Evolutionary conservation across 2,888 invertebrate species (phyloP).

Genomic region (Lobophora halterata): DNA sequence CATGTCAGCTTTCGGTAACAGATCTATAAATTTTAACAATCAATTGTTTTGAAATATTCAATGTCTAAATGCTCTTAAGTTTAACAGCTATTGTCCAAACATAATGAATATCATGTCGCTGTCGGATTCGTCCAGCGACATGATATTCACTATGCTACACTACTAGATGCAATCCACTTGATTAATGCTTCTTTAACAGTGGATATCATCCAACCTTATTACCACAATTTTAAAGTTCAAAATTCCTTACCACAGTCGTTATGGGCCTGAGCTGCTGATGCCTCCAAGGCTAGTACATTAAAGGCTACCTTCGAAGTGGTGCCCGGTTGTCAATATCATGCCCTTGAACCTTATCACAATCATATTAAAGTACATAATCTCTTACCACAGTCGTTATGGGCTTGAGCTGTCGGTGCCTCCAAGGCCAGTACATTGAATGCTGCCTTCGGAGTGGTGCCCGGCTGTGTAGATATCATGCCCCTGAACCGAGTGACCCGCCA

Average conservation of each 20-base stretch:
- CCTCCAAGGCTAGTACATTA: constrained; percentile 92
- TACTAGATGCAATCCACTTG: too few relatives aligned
- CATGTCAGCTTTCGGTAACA: too few relatives aligned
- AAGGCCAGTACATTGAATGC: constrained; percentile 97
- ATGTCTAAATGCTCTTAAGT: too few relatives aligned
- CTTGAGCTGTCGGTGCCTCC: constrained; percentile 80
- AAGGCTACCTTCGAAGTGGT: constrained; percentile 98
- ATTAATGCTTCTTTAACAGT: too few relatives aligned
- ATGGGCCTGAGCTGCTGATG: constrained; percentile 80
- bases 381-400: constrained; percentile 85
- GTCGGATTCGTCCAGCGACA: too few relatives aligned
- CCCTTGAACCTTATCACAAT: neutral
- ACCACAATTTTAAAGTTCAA: too few relatives aligned
- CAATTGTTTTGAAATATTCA: too few relatives aligned
- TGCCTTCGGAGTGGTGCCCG: constrained; percentile 97
- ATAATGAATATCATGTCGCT: neutral
- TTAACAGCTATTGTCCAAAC: too few relatives aligned
- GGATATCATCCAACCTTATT: too few relatives aligned
- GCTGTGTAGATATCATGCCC: constrained; percentile 99
- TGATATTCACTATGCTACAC: too few relatives aligned
- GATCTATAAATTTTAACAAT: too few relatives aligned
- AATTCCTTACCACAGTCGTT: constrained; percentile 86
- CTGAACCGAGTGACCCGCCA: constrained; percentile 98
- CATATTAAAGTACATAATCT: constrained; percentile 4
- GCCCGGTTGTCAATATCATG: constrained; percentile 95